Conservation (phyloP, 35 echinoderm and acorn worm species). For the Acanthaster planci region DNA sequence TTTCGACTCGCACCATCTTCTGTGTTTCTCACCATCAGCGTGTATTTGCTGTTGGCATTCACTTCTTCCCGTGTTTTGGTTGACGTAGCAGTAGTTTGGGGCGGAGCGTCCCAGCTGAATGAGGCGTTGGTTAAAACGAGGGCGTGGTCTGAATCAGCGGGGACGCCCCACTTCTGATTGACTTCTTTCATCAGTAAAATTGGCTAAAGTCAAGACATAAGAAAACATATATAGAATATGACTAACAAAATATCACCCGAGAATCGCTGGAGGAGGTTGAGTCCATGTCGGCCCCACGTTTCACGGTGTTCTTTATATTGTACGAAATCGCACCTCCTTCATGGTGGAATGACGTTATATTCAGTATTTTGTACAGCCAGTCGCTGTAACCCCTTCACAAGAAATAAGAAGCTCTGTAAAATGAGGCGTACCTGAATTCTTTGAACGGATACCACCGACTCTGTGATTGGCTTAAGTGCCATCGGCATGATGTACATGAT, state of each 20-base stretch:
- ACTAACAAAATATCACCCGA: no score
- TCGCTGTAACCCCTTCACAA: neutral
- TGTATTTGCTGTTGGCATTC: neutral
- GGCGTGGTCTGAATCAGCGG: neutral
- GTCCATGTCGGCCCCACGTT: no score
- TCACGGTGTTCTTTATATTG: no score
- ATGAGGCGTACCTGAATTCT: constrained; percentile 68
- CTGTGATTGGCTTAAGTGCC: constrained; percentile 66
- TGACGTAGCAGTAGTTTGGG: neutral
- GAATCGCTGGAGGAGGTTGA: no score
- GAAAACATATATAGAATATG: no score
- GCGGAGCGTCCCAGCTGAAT: constrained; percentile 21
- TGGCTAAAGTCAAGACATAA: no score
- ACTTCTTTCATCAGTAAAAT: neutral
- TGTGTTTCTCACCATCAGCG: neutral
- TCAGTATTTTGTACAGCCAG: neutral
- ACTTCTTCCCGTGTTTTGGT: neutral
- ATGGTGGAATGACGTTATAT: neutral
- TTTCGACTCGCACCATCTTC: neutral
- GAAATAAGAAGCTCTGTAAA: no score
- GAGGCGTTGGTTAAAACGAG: constrained; percentile 1
- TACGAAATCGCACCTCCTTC: no score
- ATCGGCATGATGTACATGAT: constrained; percentile 72
- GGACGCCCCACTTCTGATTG: neutral
- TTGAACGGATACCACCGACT: constrained; percentile 54